Evolutionary conservation across 2,888 invertebrate genomes (phyloP).

Genomic region (Globia sparganii): DNA sequence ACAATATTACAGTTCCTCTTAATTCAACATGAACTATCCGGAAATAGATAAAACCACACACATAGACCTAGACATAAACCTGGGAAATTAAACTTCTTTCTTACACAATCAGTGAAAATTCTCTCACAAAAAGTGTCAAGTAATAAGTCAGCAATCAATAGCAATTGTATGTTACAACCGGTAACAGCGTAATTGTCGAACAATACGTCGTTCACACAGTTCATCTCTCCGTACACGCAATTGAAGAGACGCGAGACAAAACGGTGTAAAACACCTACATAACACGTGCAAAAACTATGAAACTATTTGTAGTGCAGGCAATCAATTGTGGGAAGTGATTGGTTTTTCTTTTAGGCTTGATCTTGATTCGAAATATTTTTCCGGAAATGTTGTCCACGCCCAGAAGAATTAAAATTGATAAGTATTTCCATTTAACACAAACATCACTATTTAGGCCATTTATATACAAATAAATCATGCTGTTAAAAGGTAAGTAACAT

Average conservation of each 20-base stretch:
- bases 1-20: background rate
- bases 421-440: no score
- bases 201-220: conserved; percentile 58
- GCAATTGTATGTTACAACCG: conserved; percentile 52
- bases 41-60: background rate
- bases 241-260: conserved; percentile 47
- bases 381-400: background rate
- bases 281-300: conserved; percentile 48
- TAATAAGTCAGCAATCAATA: conserved; percentile 45
- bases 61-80: no score
- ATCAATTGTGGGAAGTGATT: conserved; percentile 32
- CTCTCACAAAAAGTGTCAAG: conserved; percentile 40
- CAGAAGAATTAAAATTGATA: background rate
- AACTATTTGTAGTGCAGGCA: conserved; percentile 5
- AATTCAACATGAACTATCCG: background rate
- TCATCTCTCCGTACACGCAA: conserved; percentile 30
- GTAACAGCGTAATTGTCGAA: conserved; percentile 53
- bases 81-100: conserved; percentile 18
- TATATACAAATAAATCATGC: no score
- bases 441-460: no score
- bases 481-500: no score
- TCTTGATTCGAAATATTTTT: background rate
- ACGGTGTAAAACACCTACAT: conserved; percentile 37
- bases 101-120: conserved; percentile 44
- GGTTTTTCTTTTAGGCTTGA: background rate